Conservation (phyloP, 1,140 invertebrate species). For the Drosophila rhopaloa region DNA sequence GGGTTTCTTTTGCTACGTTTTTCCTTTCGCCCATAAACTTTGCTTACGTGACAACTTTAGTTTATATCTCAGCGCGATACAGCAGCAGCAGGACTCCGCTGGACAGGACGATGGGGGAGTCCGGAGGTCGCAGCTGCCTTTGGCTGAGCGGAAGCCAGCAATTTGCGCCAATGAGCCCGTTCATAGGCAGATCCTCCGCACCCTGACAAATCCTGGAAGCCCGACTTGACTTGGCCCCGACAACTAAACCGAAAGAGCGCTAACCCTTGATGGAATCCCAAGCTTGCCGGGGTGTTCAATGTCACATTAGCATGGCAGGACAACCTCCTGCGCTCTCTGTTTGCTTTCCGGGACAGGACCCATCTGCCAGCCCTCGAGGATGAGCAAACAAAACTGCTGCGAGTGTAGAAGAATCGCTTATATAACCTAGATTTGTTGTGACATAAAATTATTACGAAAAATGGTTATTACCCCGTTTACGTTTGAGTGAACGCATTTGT, state of each 20-base stretch:
- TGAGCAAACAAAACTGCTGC: constrained; percentile 34
- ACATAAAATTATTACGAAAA: constrained; percentile 84
- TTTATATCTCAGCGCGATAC: constrained; percentile 74
- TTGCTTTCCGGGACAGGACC: constrained; percentile 9
- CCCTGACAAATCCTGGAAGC: not conserved
- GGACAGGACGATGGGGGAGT: constrained; percentile 12
- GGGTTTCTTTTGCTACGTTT: constrained; percentile 40
- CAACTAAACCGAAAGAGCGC: constrained; percentile 10
- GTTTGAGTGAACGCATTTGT: constrained; percentile 84
- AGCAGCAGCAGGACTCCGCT: constrained; percentile 41
- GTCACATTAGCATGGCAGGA: constrained; percentile 39
- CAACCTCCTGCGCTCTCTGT: not conserved
- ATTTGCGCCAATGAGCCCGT: constrained; percentile 53
- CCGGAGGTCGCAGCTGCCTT: constrained; percentile 17
- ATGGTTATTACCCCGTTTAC: constrained; percentile 84
- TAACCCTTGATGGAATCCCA: constrained; percentile 17
- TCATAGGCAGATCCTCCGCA: constrained; percentile 4
- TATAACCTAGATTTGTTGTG: constrained; percentile 82
- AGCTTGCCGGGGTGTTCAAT: constrained; percentile 30
- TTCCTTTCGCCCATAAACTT: constrained; percentile 75
- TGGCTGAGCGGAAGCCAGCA: constrained; percentile 32
- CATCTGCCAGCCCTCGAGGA: constrained; percentile 28
- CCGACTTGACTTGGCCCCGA: not conserved
- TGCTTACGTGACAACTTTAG: constrained; percentile 82
- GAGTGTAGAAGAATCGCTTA: constrained; percentile 48